Percentiles rank a stretch among this genome's conserved stretches.
These are phyloP conservation scores for Frankliniella intonsa DNA, from an alignment of 2,888 invertebrate species.

Conservation along the genomic window DNA sequence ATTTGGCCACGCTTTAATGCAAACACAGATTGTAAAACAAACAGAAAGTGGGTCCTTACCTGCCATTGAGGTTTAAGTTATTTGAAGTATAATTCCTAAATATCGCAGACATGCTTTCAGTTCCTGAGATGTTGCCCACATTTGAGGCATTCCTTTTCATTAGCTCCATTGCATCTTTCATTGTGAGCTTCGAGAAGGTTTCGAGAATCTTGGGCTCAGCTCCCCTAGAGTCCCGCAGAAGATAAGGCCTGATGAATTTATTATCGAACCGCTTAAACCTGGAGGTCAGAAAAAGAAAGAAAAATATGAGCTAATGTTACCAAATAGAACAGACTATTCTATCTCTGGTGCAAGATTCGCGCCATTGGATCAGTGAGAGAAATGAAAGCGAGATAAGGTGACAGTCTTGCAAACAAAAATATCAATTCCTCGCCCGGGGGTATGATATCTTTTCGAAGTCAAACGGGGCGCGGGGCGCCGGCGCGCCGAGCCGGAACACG, in stretches of 20 bases:
- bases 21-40: background rate
- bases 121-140: slow-evolving; percentile 79
- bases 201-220: slow-evolving; percentile 90
- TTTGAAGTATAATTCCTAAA: slow-evolving; percentile 82
- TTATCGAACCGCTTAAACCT: slow-evolving; percentile 93
- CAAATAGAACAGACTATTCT: background rate
- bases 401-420: background rate
- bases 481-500: no score
- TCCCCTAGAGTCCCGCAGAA: slow-evolving; percentile 80
- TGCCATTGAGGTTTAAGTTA: slow-evolving; percentile 79
- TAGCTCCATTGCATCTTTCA: slow-evolving; percentile 90
- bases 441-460: no score
- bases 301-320: background rate
- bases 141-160: slow-evolving; percentile 84
- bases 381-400: background rate
- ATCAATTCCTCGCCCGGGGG: background rate
- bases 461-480: no score
- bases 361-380: background rate
- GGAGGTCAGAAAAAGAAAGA: slow-evolving; percentile 36
- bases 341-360: no score
- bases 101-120: slow-evolving; percentile 86
- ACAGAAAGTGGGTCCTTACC: slow-evolving; percentile 53
- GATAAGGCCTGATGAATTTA: slow-evolving; percentile 82
- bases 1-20: background rate
- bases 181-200: slow-evolving; percentile 87